phyloP scores from a whole-genome alignment of 2,888 invertebrate species.

The Phorcus lineatus region DNA sequence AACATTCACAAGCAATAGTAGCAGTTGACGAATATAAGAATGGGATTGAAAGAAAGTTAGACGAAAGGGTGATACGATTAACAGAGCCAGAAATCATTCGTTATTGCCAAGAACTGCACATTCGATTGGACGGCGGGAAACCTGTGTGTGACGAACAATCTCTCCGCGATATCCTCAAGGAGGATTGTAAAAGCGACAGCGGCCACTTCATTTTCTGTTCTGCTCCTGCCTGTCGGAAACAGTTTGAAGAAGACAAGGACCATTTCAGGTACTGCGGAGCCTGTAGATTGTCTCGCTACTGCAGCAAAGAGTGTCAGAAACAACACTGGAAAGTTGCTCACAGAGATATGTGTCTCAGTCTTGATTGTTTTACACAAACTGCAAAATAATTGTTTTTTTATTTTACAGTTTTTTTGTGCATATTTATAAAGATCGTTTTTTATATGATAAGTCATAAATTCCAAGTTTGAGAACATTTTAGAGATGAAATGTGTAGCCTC shows the following conservation, averaged over 20 bases:
- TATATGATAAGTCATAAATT: not conserved
- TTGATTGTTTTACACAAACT: not conserved
- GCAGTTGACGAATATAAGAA: constrained; percentile 36
- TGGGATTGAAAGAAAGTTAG: not conserved
- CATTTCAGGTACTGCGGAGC: constrained; percentile 53
- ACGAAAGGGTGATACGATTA: not conserved
- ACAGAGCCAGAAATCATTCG: not conserved
- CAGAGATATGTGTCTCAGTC: constrained; percentile 42
- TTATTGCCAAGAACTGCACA: constrained; percentile 14
- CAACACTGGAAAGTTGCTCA: constrained; percentile 55
- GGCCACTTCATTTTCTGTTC: constrained; percentile 43
- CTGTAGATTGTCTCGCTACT: constrained; percentile 50
- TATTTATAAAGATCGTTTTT: no score
- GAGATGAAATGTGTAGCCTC: no score
- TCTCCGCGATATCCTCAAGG: constrained; percentile 40
- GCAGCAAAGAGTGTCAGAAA: constrained; percentile 51
- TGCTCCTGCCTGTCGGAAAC: constrained; percentile 46
- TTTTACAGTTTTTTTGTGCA: no score
- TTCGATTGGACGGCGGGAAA: not conserved
- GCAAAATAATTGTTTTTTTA: not conserved
- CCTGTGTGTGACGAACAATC: not conserved
- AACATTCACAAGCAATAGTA: constrained; percentile 39
- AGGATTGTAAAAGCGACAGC: constrained; percentile 32
- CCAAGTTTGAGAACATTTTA: no score
- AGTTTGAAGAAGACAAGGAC: constrained; percentile 23